These are phyloP conservation scores for Eristalis arbustorum DNA, from an alignment of 2,888 invertebrate genomes.

Conservation along the genomic window DNA sequence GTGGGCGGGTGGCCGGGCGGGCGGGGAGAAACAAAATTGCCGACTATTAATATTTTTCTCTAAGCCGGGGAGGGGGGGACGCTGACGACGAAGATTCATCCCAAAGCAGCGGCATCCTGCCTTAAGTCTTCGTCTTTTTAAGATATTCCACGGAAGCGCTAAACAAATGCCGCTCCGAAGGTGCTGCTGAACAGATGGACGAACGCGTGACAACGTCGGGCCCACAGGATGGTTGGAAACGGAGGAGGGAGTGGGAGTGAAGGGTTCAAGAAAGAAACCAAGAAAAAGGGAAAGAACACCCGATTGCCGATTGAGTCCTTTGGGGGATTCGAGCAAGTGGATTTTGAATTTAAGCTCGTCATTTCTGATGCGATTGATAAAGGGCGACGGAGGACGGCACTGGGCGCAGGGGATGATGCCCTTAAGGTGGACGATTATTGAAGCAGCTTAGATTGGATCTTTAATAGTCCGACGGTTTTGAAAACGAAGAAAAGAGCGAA, in stretches of 20 bases:
- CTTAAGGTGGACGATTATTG: neutral
- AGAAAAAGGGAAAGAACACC: constrained; percentile 11
- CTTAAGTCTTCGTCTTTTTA: constrained; percentile 3
- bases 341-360: constrained; percentile 19
- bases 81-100: too few relatives aligned
- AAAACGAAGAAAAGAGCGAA: too few relatives aligned
- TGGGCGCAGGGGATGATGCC: neutral
- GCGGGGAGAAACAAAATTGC: constrained; percentile 27
- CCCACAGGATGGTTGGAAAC: too few relatives aligned
- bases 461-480: too few relatives aligned
- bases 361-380: constrained; percentile 46
- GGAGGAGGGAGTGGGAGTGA: too few relatives aligned
- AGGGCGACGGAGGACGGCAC: neutral
- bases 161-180: neutral
- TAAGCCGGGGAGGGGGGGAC: neutral
- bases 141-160: constrained; percentile 24
- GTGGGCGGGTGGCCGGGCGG: neutral
- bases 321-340: neutral
- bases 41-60: constrained; percentile 43
- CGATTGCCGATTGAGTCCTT: constrained; percentile 8
- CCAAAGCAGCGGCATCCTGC: too few relatives aligned
- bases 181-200: neutral
- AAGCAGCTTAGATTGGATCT: too few relatives aligned
- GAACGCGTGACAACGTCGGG: too few relatives aligned
- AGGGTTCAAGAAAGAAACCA: neutral